Conservation (phyloP, 2,888 invertebrate species). For the Mechanitis mazaeus region DNA sequence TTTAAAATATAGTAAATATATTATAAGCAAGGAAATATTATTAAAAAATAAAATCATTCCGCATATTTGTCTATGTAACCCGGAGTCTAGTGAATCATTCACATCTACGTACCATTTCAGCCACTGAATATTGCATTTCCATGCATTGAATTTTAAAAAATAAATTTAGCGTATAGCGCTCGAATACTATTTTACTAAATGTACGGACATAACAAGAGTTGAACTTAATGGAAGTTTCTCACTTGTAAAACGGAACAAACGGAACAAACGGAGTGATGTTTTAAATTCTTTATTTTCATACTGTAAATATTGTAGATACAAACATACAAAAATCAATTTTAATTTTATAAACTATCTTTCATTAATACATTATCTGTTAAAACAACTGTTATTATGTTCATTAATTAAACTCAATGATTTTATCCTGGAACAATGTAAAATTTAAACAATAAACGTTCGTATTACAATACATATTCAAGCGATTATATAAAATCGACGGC, state of each 20-base stretch:
- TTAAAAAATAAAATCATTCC: too few species aligned
- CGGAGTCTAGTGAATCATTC: neutral
- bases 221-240: neutral
- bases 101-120: neutral
- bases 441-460: conserved; percentile 1
- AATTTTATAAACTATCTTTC: neutral
- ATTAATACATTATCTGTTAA: neutral
- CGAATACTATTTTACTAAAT: conserved; percentile 5
- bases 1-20: too few species aligned
- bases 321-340: neutral
- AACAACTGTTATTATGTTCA: neutral
- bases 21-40: too few species aligned
- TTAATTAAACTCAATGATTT: neutral
- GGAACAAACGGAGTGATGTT: neutral
- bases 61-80: neutral
- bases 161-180: neutral
- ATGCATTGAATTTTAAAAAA: conserved; percentile 6
- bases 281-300: neutral
- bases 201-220: conserved; percentile 2
- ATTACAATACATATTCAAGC: neutral
- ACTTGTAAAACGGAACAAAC: neutral
- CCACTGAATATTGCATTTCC: conserved; percentile 5
- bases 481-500: conserved; percentile 10
- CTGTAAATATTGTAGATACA: neutral
- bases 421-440: neutral